Percentiles rank a stretch among this genome's conserved stretches.
Evolutionary conservation across 2,797 vertebrate genomes (phyloP).

Genomic region (Cygnus olor): DNA sequence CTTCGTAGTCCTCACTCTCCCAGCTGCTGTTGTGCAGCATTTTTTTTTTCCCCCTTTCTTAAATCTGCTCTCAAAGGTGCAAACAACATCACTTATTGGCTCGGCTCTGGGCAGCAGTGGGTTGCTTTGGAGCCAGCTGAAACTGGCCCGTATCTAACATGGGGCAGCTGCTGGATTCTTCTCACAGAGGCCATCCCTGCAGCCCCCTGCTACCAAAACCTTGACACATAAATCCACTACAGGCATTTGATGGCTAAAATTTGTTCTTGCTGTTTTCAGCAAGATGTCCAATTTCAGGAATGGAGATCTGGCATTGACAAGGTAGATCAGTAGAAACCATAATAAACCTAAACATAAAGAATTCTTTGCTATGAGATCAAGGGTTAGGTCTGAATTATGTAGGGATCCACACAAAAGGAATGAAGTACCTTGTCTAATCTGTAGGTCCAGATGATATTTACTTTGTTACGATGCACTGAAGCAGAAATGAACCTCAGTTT

Average conservation of each 20-base stretch:
- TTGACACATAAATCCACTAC: too few relatives aligned
- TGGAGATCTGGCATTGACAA: neutral
- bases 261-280: neutral
- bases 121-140: too few relatives aligned
- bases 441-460: neutral
- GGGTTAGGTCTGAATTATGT: neutral
- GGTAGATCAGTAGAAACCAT: neutral
- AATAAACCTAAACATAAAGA: neutral
- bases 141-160: too few relatives aligned
- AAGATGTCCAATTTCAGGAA: neutral
- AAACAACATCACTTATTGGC: too few relatives aligned
- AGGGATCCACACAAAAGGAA: neutral
- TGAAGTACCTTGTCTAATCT: neutral
- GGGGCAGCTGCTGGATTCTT: too few relatives aligned
- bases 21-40: too few relatives aligned
- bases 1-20: too few relatives aligned
- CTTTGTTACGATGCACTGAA: neutral
- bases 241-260: neutral
- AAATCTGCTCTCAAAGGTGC: too few relatives aligned
- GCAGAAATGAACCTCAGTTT: conserved; percentile 19
- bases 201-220: too few relatives aligned
- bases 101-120: too few relatives aligned
- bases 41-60: too few relatives aligned
- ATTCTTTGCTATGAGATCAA: neutral
- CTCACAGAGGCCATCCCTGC: too few relatives aligned